Evolutionary conservation across 2,888 invertebrate species (phyloP).

Genomic region (Dryobota labecula): DNA sequence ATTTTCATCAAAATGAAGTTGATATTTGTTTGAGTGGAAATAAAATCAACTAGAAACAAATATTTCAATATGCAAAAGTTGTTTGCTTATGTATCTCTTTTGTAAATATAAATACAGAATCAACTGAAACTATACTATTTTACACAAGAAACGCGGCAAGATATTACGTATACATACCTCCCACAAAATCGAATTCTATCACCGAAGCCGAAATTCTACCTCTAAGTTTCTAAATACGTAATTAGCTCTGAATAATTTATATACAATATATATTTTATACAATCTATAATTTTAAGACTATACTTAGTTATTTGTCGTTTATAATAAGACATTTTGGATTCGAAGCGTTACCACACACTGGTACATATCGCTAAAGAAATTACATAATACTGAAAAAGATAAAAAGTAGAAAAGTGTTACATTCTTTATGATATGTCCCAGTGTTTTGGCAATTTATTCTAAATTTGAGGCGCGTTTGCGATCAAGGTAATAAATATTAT

Average conservation of each 20-base stretch:
- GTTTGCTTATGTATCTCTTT: not conserved
- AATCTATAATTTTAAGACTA: constrained; percentile 59
- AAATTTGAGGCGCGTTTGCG: constrained; percentile 60
- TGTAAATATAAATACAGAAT: constrained; percentile 1
- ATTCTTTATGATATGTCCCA: constrained; percentile 21
- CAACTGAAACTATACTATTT: constrained; percentile 15
- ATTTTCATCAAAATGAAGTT: not conserved
- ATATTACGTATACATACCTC: constrained; percentile 34
- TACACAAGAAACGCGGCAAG: constrained; percentile 30
- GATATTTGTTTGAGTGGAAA: not conserved
- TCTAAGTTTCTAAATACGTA: constrained; percentile 40
- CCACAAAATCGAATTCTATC: constrained; percentile 19
- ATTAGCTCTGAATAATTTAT: constrained; percentile 37
- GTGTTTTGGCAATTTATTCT: constrained; percentile 26
- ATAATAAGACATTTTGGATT: constrained; percentile 67
- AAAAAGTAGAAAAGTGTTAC: constrained; percentile 17
- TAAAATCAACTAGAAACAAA: not conserved
- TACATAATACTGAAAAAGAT: constrained; percentile 38
- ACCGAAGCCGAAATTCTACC: constrained; percentile 34
- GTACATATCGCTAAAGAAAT: constrained; percentile 14
- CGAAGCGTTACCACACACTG: constrained; percentile 38
- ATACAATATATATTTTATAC: constrained; percentile 40
- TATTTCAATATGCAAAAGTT: not conserved
- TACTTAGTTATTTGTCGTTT: constrained; percentile 74
- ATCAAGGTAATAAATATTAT: constrained; percentile 14